Evolutionary conservation across 1,140 invertebrate species (phyloP), one percentile per base, ranked within the genome.

Genomic region (Tyrophagus putrescentiae): DNA sequence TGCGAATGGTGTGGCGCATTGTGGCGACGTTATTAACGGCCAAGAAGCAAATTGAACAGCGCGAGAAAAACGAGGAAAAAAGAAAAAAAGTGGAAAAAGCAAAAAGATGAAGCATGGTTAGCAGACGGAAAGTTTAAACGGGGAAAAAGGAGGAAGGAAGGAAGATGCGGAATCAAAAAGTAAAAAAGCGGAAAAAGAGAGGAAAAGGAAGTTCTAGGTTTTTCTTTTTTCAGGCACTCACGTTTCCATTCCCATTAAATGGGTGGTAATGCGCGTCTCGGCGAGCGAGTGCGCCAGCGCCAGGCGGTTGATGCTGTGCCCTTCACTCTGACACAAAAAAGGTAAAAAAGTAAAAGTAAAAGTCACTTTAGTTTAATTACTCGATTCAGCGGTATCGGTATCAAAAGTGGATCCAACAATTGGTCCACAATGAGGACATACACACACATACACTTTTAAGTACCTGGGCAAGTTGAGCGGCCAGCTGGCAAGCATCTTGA

Each of bases 401-500:
- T n/a, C n/a, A n/a, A n/a, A n/a, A n/a, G n/a, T n/a, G n/a, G n/a
- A n/a, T n/a, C n/a, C n/a, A n/a, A n/a, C n/a, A n/a, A n/a, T n/a
- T n/a, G n/a, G n/a, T n/a, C n/a, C n/a, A n/a, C n/a, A n/a, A n/a
- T n/a, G n/a, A n/a, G n/a, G n/a, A n/a, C n/a, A n/a, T n/a, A n/a
- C n/a, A n/a, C n/a, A n/a, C n/a, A n/a, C n/a, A n/a, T n/a, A n/a
- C n/a, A n/a, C n/a, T n/a, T n/a, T n/a, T n/a, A 57, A 62, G 59
- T 61, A 76, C 75, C 62, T 67, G 60, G 57, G 71, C 76, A 66
- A 70, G 75, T 27, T 64, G 28, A 16, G 68, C 67, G 25, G 76
- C 74, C 45, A 70, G 60, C 60, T 61, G 60, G 61, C 73, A 75
- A 0, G 68, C 67, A 21, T 78, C 69, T 71, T 85, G 88, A 0